Evolutionary conservation across 2,113 vertebrate genomes (phyloP).

Genomic region (Grantiella picta): DNA sequence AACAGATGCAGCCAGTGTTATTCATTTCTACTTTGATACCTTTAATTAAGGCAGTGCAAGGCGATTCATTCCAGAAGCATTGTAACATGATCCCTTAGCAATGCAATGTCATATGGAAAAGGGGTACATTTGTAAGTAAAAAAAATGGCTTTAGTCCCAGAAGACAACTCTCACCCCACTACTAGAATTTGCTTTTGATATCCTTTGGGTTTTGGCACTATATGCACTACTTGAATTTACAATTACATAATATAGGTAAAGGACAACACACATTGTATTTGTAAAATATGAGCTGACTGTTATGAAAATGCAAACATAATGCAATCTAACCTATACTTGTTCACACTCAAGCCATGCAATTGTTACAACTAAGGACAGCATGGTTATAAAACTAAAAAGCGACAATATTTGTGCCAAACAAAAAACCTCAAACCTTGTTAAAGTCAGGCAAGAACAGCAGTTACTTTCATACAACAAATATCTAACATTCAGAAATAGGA

Average conservation of each 20-base stretch:
- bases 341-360: neutral
- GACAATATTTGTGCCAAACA: conserved; percentile 27
- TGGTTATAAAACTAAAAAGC: conserved; percentile 13
- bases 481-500: conserved; percentile 40
- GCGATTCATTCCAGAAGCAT: conserved; percentile 31
- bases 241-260: conserved; percentile 31
- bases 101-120: neutral
- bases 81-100: neutral
- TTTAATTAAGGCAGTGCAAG: conserved; percentile 46
- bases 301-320: conserved; percentile 14
- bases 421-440: conserved; percentile 42
- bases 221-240: neutral
- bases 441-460: conserved; percentile 35
- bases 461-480: conserved; percentile 57
- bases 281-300: conserved; percentile 15
- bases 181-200: neutral
- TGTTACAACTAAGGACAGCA: neutral
- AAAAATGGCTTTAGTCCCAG: neutral
- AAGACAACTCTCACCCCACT: neutral
- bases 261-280: neutral
- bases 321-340: neutral
- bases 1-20: neutral
- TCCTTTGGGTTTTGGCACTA: neutral
- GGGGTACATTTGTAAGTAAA: neutral
- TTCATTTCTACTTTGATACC: neutral